A percentile compares a stretch with the other conserved stretches of the same genome.
These are phyloP conservation scores for Pelosia muscerda DNA, from an alignment of 2,888 invertebrate species.

Conservation along the genomic window DNA sequence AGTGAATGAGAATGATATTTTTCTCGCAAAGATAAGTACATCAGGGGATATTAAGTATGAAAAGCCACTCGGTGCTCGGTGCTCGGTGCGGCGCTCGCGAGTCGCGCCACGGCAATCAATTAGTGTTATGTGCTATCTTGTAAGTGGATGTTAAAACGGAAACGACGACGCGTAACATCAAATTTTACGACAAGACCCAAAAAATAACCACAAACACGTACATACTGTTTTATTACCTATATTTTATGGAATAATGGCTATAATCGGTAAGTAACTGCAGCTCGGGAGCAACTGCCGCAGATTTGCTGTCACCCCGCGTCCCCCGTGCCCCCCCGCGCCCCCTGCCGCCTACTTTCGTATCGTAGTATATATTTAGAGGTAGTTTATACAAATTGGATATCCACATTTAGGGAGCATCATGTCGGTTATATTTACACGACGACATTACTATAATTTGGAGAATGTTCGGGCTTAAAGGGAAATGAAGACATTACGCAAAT, in stretches of 20 bases:
- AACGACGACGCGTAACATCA: constrained; percentile 13
- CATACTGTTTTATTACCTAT: constrained; percentile 19
- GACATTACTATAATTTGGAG: constrained; percentile 43
- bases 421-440: constrained; percentile 38
- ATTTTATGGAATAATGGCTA: constrained; percentile 9
- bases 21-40: neutral
- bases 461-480: constrained; percentile 25
- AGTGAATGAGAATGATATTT: neutral
- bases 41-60: neutral
- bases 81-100: too few species aligned
- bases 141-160: constrained; percentile 4
- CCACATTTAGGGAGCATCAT: constrained; percentile 19
- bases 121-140: neutral
- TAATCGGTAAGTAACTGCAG: constrained; percentile 18
- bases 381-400: constrained; percentile 34
- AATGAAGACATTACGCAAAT: constrained; percentile 49
- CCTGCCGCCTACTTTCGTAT: neutral
- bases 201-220: constrained; percentile 15
- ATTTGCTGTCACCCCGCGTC: constrained; percentile 7
- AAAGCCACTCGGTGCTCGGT: neutral
- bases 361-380: constrained; percentile 34
- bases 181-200: constrained; percentile 21
- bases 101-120: neutral
- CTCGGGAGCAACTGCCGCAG: neutral
- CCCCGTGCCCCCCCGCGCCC: constrained; percentile 14